phyloP scores from a whole-genome alignment of 2,113 vertebrate genomes.

The Desmodus rotundus region DNA sequence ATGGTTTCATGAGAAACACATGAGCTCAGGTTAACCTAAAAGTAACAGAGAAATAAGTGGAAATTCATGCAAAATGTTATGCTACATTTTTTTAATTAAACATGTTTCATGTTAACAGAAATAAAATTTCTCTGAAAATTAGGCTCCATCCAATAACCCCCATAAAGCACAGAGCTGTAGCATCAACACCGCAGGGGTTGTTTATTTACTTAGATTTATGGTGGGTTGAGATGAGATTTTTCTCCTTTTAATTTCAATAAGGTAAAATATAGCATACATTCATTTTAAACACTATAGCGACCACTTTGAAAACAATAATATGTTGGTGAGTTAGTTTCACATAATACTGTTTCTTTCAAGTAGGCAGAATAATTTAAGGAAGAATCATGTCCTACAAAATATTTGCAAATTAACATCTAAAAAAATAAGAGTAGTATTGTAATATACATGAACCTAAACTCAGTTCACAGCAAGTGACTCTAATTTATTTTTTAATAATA shows the following conservation, averaged over 20 bases:
- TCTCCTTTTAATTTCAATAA: background rate
- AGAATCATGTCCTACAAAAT: background rate
- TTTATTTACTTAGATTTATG: background rate
- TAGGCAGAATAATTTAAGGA: background rate
- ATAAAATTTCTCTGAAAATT: background rate
- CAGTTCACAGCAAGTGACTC: background rate
- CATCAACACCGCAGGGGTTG: background rate
- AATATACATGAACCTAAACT: background rate
- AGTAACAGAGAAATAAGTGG: background rate
- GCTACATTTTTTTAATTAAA: background rate
- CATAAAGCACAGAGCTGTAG: background rate
- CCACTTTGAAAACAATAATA: background rate
- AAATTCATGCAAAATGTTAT: background rate
- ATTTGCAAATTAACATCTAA: background rate
- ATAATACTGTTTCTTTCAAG: background rate
- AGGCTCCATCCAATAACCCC: background rate
- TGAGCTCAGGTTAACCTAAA: background rate
- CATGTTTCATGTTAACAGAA: background rate
- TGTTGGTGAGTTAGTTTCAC: background rate
- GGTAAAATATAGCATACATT: background rate
- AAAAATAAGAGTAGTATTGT: background rate
- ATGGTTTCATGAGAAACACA: background rate
- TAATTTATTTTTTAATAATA: background rate
- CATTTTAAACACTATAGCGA: background rate
- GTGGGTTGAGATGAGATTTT: background rate